A percentile compares a stretch with the other conserved stretches of the same genome.
Conservation (phyloP, 2,888 invertebrate genomes). For the Stenchaetothrips biformis region DNA sequence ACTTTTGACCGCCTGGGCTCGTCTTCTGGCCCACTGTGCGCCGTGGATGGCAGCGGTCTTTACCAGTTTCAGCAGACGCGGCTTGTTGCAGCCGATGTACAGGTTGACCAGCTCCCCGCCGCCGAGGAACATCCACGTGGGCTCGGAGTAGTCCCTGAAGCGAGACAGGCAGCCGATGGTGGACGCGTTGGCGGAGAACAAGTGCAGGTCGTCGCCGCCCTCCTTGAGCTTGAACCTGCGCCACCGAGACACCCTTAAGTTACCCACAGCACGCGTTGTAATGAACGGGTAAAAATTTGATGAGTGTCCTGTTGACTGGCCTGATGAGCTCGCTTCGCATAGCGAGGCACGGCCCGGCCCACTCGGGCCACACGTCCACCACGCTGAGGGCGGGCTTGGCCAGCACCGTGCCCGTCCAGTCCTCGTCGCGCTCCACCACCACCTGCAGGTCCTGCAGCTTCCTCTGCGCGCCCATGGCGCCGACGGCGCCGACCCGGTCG, state of each 20-base stretch:
- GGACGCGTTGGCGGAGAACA: constrained; percentile 17
- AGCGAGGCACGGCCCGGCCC: background rate
- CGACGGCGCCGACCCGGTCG: too few relatives aligned
- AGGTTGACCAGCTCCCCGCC: background rate
- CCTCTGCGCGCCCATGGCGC: background rate
- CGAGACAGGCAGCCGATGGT: background rate
- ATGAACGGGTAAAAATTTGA: background rate
- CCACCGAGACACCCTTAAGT: background rate
- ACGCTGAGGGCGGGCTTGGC: background rate
- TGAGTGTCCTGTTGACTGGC: background rate
- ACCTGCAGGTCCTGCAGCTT: background rate
- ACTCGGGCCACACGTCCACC: background rate
- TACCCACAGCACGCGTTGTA: background rate
- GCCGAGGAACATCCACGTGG: background rate
- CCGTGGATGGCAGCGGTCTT: too few relatives aligned
- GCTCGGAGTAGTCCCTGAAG: background rate
- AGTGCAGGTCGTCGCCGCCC: background rate
- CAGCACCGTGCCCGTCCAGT: background rate
- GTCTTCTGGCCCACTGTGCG: too few relatives aligned
- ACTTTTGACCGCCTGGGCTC: too few relatives aligned
- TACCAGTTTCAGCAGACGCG: background rate
- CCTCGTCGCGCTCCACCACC: background rate
- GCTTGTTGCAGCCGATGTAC: background rate
- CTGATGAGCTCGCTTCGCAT: background rate
- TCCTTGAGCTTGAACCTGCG: constrained; percentile 8